Conservation (phyloP, 1,140 invertebrate genomes). For the Andricus grossulariae region DNA sequence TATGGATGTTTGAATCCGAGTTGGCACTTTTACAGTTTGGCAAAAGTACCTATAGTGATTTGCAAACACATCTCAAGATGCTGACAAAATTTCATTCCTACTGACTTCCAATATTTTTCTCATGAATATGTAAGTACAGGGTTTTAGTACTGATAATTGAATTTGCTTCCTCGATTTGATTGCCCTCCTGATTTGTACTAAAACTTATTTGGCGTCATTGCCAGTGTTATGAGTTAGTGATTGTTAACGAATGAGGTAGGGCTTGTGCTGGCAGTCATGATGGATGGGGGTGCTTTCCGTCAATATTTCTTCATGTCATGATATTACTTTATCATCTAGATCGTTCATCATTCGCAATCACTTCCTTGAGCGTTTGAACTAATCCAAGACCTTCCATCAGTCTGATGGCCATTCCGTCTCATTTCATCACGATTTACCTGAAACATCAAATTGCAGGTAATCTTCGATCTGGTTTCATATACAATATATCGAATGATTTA, state of each 20-base stretch:
- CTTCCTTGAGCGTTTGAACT: conserved; percentile 62
- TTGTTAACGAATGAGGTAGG: conserved; percentile 54
- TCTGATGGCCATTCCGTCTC: conserved; percentile 11
- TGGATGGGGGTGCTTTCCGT: conserved; percentile 64
- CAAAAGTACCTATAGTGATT: not conserved
- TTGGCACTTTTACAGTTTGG: not conserved
- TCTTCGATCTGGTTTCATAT: not conserved
- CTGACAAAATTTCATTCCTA: too few species aligned
- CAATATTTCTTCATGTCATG: conserved; percentile 62
- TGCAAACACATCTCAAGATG: too few species aligned
- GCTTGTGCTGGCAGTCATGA: conserved; percentile 47
- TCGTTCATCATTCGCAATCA: conserved; percentile 71
- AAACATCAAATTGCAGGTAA: conserved; percentile 9
- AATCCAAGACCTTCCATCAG: conserved; percentile 45
- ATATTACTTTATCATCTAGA: conserved; percentile 66
- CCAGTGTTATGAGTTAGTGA: conserved; percentile 54
- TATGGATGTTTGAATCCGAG: not conserved
- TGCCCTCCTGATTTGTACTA: not conserved
- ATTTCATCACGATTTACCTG: conserved; percentile 18
- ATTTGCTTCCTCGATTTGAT: not conserved
- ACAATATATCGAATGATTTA: not conserved
- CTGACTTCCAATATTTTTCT: too few species aligned
- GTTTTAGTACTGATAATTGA: not conserved
- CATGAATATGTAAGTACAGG: not conserved
- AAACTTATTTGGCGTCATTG: conserved; percentile 17